A percentile compares a stretch with the other conserved stretches of the same genome.
Conservation (phyloP, 2,113 vertebrate genomes). For the Sceloporus undulatus region DNA sequence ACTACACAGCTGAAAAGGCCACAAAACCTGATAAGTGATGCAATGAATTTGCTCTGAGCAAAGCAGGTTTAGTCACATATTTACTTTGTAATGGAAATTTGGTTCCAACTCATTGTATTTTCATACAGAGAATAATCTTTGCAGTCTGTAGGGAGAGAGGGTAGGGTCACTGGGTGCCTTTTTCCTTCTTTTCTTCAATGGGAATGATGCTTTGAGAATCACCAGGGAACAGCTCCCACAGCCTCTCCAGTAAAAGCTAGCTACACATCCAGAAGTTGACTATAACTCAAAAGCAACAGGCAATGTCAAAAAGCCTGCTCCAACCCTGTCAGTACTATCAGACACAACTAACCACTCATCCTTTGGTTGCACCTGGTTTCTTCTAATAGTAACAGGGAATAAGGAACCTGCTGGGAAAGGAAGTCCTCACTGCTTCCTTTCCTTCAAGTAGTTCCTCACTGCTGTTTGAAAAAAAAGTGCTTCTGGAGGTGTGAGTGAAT, state of each 20-base stretch:
- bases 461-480: background rate
- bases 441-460: background rate
- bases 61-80: background rate
- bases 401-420: background rate
- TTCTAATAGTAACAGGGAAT: background rate
- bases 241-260: background rate
- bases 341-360: too few relatives aligned
- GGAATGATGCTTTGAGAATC: background rate
- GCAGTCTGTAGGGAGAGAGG: background rate
- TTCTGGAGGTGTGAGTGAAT: background rate
- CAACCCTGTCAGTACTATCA: background rate
- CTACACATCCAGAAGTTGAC: background rate
- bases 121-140: constrained; percentile 1
- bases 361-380: background rate
- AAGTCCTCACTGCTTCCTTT: too few relatives aligned
- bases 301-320: background rate
- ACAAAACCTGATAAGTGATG: background rate
- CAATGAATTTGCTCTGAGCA: constrained; percentile 9
- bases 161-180: background rate
- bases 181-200: background rate
- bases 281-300: background rate
- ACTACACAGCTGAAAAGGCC: background rate
- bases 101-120: background rate
- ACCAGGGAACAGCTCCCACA: background rate
- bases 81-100: background rate